These are phyloP conservation scores for Leucoma salicis DNA, from an alignment of 2,888 invertebrate species.

Conservation along the genomic window DNA sequence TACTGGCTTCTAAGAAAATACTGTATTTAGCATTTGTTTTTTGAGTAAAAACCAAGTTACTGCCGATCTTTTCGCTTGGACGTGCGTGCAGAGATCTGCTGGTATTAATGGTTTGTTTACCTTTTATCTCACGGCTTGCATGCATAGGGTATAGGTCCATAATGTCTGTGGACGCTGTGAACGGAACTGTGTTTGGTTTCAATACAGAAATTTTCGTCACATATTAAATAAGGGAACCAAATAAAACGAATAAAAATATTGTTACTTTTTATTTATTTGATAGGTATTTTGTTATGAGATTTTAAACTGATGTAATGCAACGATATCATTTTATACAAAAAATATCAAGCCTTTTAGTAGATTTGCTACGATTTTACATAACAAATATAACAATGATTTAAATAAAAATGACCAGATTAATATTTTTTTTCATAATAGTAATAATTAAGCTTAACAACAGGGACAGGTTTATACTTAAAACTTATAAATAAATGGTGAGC, in stretches of 20 bases:
- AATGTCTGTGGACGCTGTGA: no score
- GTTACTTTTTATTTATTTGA: constrained; percentile 77
- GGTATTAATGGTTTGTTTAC: no score
- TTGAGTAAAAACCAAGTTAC: no score
- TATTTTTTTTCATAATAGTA: constrained; percentile 75
- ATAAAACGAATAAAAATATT: constrained; percentile 32
- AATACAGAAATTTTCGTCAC: no score
- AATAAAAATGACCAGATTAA: constrained; percentile 83
- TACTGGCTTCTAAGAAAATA: no score
- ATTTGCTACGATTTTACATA: constrained; percentile 74
- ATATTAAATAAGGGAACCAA: no score
- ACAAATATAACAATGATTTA: constrained; percentile 81
- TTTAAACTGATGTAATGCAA: constrained; percentile 74
- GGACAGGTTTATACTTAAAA: constrained; percentile 75
- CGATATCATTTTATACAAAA: constrained; percentile 74
- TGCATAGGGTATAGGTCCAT: no score
- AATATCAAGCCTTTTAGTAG: constrained; percentile 73
- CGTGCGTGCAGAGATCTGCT: no score
- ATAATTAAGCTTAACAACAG: constrained; percentile 67
- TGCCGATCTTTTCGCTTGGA: no score
- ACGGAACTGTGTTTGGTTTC: no score
- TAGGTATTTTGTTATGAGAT: constrained; percentile 74
- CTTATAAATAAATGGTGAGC: constrained; percentile 78
- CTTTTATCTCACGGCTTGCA: no score
- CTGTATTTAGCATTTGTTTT: no score